phyloP scores from a whole-genome alignment of 2,888 invertebrate genomes.

The Dione juno region DNA sequence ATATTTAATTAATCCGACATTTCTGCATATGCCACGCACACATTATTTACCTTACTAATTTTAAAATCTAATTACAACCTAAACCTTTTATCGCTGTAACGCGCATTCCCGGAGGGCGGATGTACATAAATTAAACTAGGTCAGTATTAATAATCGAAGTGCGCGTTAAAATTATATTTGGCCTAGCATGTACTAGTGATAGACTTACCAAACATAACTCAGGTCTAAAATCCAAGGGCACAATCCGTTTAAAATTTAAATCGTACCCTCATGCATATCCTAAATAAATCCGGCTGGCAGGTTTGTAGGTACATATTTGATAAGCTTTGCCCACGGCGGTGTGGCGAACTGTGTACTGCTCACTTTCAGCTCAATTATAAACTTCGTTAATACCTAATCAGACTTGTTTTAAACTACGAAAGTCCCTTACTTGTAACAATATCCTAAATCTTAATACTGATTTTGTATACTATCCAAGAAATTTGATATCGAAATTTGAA shows the following conservation, averaged over 20 bases:
- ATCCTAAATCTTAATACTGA: conserved; percentile 22
- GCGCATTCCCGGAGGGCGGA: conserved; percentile 59
- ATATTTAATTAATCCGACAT: neutral
- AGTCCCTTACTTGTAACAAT: conserved; percentile 23
- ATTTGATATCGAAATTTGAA: neutral
- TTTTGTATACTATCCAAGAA: neutral
- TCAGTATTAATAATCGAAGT: conserved; percentile 71
- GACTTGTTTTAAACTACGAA: conserved; percentile 37
- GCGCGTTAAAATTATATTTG: conserved; percentile 68
- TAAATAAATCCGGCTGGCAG: conserved; percentile 81
- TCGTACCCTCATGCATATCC: conserved; percentile 83
- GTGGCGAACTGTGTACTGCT: conserved; percentile 63
- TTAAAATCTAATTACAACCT: conserved; percentile 37
- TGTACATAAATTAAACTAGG: conserved; percentile 58
- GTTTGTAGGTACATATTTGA: conserved; percentile 83
- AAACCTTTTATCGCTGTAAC: conserved; percentile 64
- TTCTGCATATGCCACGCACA: conserved; percentile 5
- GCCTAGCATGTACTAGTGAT: conserved; percentile 64
- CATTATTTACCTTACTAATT: conserved; percentile 19
- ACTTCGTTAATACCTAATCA: conserved; percentile 65
- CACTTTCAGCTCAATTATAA: conserved; percentile 77
- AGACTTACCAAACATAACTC: conserved; percentile 78
- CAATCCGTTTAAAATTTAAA: conserved; percentile 84
- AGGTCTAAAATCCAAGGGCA: conserved; percentile 79
- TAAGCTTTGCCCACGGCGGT: conserved; percentile 68